Evolutionary conservation across 2,113 vertebrate genomes (phyloP).

Genomic region (Oncorhynchus tshawytscha): DNA sequence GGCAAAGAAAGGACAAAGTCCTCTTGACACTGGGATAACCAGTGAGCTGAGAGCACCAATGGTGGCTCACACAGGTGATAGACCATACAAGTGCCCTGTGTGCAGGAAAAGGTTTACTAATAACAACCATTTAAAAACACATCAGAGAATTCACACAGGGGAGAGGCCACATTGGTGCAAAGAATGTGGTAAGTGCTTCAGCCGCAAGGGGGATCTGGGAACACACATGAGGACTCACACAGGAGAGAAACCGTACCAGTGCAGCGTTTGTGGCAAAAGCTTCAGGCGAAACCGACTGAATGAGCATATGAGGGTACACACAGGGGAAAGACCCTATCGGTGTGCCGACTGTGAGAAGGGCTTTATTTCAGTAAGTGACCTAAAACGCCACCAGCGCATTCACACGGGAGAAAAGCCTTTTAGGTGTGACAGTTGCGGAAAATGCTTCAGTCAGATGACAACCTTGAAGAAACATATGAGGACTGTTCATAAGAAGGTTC

Average conservation of each 20-base stretch:
- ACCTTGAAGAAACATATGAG: background rate
- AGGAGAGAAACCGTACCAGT: background rate
- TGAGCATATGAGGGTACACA: background rate
- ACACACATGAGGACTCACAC: background rate
- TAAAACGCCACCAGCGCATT: conserved; percentile 1
- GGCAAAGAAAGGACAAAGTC: background rate
- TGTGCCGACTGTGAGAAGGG: background rate
- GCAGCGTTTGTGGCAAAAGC: background rate
- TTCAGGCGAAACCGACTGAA: background rate
- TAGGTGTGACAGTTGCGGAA: background rate
- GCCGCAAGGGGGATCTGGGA: background rate
- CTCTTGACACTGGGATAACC: background rate
- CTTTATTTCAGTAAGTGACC: background rate
- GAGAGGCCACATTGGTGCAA: background rate
- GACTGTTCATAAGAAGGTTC: background rate
- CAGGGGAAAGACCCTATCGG: background rate
- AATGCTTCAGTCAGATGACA: background rate
- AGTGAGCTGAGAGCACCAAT: background rate
- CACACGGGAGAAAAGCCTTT: background rate
- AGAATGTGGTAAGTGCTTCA: background rate
- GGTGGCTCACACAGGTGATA: background rate
- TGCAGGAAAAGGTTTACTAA: background rate
- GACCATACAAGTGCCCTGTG: background rate
- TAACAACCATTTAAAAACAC: background rate
- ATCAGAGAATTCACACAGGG: conserved; percentile 4